These are phyloP conservation scores for Pangasius mekongensis DNA, from an alignment of 2,797 vertebrate genomes.

Conservation along the genomic window DNA sequence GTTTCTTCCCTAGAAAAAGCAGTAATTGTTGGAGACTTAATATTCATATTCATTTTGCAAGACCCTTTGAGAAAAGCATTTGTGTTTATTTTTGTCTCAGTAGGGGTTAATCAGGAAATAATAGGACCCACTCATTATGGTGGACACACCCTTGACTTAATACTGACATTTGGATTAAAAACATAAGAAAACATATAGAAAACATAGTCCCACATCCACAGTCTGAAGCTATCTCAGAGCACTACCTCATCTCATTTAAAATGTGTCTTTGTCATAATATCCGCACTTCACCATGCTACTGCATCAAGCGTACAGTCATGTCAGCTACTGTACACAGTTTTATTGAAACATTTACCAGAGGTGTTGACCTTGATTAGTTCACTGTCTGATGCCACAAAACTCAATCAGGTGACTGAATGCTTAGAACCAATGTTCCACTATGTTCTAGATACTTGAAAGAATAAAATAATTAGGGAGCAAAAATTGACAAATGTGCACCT, in stretches of 20 bases:
- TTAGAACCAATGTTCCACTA: not conserved
- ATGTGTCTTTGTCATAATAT: not conserved
- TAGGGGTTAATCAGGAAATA: not conserved
- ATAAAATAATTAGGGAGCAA: not conserved
- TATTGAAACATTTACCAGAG: not conserved
- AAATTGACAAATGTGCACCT: not conserved
- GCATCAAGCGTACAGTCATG: not conserved
- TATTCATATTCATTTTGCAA: not conserved
- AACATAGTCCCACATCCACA: not conserved
- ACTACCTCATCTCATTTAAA: not conserved
- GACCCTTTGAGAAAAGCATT: not conserved
- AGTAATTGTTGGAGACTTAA: not conserved
- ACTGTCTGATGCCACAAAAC: not conserved
- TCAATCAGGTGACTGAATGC: not conserved
- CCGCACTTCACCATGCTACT: not conserved
- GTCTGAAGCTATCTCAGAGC: not conserved
- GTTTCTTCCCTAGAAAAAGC: not conserved
- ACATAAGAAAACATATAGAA: no score
- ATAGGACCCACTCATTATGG: no score
- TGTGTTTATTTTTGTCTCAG: not conserved
- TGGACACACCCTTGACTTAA: not conserved
- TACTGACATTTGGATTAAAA: not conserved
- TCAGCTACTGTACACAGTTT: not conserved
- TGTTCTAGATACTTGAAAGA: not conserved
- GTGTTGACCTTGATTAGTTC: not conserved